Evolutionary conservation across 1,140 invertebrate genomes (phyloP).

Genomic region (Ectropis grisescens): DNA sequence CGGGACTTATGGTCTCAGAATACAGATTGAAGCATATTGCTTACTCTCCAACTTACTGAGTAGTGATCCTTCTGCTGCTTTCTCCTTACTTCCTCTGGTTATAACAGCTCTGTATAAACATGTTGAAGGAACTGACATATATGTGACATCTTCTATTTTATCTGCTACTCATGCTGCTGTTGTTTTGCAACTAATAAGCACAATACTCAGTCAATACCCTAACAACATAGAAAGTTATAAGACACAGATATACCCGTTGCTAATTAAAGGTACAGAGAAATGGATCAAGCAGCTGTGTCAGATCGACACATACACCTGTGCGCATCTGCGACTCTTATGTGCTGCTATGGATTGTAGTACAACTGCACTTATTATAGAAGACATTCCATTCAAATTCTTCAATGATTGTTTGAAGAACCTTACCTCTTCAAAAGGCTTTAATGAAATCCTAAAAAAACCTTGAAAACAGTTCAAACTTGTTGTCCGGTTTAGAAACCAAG

Average conservation of each 20-base stretch:
- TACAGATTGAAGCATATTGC: conserved; percentile 73
- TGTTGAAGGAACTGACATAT: conserved; percentile 64
- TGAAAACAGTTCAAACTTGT: conserved; percentile 48
- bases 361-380: conserved; percentile 29
- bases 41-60: conserved; percentile 60
- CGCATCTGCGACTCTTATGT: conserved; percentile 36
- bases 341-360: conserved; percentile 42
- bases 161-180: conserved; percentile 65
- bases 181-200: conserved; percentile 48
- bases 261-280: conserved; percentile 45
- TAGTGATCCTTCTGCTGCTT: conserved; percentile 46
- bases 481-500: conserved; percentile 58
- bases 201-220: conserved; percentile 25
- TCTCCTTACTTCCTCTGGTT: conserved; percentile 49
- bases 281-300: conserved; percentile 32
- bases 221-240: conserved; percentile 27
- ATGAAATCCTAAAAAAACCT: conserved; percentile 33
- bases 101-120: conserved; percentile 66
- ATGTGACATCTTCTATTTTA: conserved; percentile 44
- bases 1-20: conserved; percentile 62
- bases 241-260: conserved; percentile 38
- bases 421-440: conserved; percentile 29
- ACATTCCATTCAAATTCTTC: conserved; percentile 27
- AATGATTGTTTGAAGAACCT: conserved; percentile 28
- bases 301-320: conserved; percentile 42